Base-by-base conservation (phyloP, 1,140 invertebrate species). In the Psilanteris sp. region DNA sequence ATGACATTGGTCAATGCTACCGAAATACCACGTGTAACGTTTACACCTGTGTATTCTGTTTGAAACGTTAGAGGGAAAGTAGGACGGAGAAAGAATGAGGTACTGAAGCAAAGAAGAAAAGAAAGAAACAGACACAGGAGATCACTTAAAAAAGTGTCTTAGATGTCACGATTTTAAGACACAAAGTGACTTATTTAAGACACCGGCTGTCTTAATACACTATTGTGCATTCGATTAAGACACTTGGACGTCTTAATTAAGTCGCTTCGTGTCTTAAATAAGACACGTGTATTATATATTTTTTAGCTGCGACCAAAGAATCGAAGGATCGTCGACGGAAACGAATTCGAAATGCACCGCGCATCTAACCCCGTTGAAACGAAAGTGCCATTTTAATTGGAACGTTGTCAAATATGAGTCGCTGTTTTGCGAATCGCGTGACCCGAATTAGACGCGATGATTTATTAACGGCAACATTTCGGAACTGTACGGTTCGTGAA, bases 41-140 rank as follows among this genome's bases (percentile, higher is more conserved):
- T 73, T 37, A 59, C 48, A 48, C 31, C 10, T 57, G 39, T 57
- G 44, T 52, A 64, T 34, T 72, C 43, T 22, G 59, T 73, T 66
- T 50, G 70, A 52, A 73, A 66, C 59, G 59, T 73, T 73, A 73
- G 59, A 73, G 70, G 54, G 70, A 73, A 73, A 73, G 70, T 73
- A 66, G 70, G 59, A 55, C 70, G 18, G 59, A 73, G 70, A 73
- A 66, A 73, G 70, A 73, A 57, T 41, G 24, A 66, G 52, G 50
- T 41, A 36, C 22, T 10, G 59, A 41, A 36, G 43, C 29, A 55
- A 64, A 64, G 50, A 50, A 15, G 4, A 20, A 55, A 62, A 46
- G 39, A 72, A 72, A 32, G 39, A 48, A 44, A 39, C 4, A 9
- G n/a, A 43, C 5, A 55, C 10, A 22, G 29, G 37, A n/a, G n/a